Evolutionary conservation across 2,113 vertebrate species (phyloP), one percentile per base, ranked within the genome.

Genomic region (Rutilus rutilus): DNA sequence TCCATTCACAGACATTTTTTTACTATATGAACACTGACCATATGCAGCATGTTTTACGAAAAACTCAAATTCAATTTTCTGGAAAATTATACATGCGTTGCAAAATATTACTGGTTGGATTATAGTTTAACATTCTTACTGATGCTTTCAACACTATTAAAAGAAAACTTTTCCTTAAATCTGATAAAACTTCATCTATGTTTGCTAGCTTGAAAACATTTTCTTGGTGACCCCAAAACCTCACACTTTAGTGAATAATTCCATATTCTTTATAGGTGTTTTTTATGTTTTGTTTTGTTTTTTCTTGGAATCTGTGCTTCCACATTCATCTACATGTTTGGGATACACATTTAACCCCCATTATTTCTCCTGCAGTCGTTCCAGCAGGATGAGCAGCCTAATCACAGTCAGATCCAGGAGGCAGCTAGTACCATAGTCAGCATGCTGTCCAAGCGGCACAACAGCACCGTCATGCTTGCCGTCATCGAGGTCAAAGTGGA

Each of bases 401-500:
- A 98, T 87, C 95, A 97, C 90, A 96, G 92, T 85, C 93, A 96
- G 21, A 96, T 99, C 91, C 97, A 97, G 91, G 95, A 95, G 10
- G 95, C 95, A 0, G 97, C 97, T 59, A 96, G 96, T 0, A 94
- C 94, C 87, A 96, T 99, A 2, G 96, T 98, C 23, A 94, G 96
- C 1, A 95, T 96, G 12, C 95, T 99, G 90, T 97, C 97, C 0
- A 97, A 96, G 92, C 89, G 94, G 3, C 97, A 96, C 42, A 99
- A 98, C 94, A 97, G 97, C 93, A 97, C 97, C 0, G 88, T 97
- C 78, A 96, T 99, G 95, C 88, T 96, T 88, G 97, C 97, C 0
- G 93, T 99, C 90, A 96, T 96, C 0, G 97, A 99, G 94, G 97
- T 99, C 93, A 99, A 97, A 94, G 96, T 99, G 90, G 97, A 99